Base-by-base conservation (phyloP, 2,888 invertebrate genomes). In the Alsophila aescularia region DNA sequence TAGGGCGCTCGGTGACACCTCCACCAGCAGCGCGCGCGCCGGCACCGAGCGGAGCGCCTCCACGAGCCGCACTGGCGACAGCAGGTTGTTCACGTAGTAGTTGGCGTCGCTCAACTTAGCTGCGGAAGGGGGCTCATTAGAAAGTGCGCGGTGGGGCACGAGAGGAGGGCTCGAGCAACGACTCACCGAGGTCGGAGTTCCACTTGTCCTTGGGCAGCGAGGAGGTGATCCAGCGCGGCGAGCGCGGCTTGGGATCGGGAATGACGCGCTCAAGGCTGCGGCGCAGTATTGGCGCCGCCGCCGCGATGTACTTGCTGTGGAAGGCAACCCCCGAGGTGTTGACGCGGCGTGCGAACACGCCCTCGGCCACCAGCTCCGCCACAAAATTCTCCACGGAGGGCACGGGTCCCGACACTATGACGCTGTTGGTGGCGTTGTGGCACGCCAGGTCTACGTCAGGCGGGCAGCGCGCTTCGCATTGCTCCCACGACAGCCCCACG, bases 31-130 rank as follows among this genome's bases (percentile, higher is more conserved):
- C 5, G 99, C 98, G 79, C 97, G 96, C 68, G 93, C 94, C 12
- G 99, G 99, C 37, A 99, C 93, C 77, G 95, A 95, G 66, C 21
- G 93, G 62, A 98, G 79, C 7, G 96, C 98, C 80, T 98, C 98
- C 75, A 98, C 95, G 94, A 98, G 98, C 48, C 97, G 93, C 45
- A 98, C 98, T 9, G 98, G 98, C 47, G 98, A 98, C 52, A 98
- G 92, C 66, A 99, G 92, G 88, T 99, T 99, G 93, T 99, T 98
- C 18, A 98, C 98, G 84, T 98, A 98, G 89, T 99, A 99, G 29
- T 96, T 96, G 0, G 97, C 96, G 41, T 98, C 98, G 60, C 98
- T 98, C 69, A 94, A 92, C 77, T 94, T 93, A 0, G 98, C 96
- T 87, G 78, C 39, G 14, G 37, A 16, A 7, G 34, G 10, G 0